Conservation (phyloP, 2,113 vertebrate genomes). For the Labeo rohita region DNA sequence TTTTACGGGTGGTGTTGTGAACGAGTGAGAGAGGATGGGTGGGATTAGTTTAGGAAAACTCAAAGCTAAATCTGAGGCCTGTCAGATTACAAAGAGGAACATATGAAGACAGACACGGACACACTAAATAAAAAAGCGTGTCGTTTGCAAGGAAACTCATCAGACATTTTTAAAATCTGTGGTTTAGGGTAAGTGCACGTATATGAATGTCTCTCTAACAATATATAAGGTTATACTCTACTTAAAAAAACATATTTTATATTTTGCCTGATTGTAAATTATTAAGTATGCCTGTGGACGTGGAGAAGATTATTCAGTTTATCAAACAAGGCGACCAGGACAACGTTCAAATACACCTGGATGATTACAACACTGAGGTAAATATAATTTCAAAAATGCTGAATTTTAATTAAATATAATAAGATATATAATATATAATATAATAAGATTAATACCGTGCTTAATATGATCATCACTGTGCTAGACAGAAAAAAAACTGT, state of each 20-base stretch:
- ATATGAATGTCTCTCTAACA: background rate
- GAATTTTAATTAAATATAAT: background rate
- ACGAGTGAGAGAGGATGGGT: slow-evolving; percentile 29
- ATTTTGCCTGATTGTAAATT: background rate
- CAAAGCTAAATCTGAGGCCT: slow-evolving; percentile 18
- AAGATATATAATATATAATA: too few species aligned
- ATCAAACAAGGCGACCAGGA: slow-evolving; percentile 71
- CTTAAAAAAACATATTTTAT: background rate
- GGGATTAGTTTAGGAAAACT: slow-evolving; percentile 57
- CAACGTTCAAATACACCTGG: slow-evolving; percentile 65
- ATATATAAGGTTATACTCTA: background rate
- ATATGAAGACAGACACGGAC: background rate
- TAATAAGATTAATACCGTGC: background rate
- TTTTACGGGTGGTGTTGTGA: slow-evolving; percentile 9
- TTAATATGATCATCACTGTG: background rate
- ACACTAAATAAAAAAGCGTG: background rate
- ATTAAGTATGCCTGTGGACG: slow-evolving; percentile 62
- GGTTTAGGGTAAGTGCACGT: slow-evolving; percentile 7
- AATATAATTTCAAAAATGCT: background rate
- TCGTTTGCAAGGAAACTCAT: background rate
- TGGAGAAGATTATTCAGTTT: slow-evolving; percentile 68
- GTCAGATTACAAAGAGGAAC: slow-evolving; percentile 46
- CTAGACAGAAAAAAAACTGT: background rate
- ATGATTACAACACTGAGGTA: slow-evolving; percentile 71
- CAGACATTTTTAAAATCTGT: background rate